Percentiles rank a stretch among this genome's conserved stretches.
phyloP scores from a whole-genome alignment of 1,140 invertebrate species.

The Aphelinus certus region DNA sequence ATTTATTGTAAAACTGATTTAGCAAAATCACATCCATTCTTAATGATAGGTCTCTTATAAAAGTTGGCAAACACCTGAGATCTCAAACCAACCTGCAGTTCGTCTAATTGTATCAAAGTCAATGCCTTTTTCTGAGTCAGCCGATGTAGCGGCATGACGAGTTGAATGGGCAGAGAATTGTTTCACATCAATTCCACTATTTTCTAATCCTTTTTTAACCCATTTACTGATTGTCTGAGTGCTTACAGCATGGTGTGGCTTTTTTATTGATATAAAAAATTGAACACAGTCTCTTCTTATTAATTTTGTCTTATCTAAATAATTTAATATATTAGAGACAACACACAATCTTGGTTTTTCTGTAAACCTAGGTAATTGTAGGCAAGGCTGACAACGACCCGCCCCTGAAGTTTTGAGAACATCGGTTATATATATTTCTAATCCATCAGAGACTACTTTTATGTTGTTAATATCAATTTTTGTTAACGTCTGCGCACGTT shows the following conservation, averaged over 20 bases:
- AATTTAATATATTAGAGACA: constrained; percentile 7
- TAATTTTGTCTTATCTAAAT: constrained; percentile 11
- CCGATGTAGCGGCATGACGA: constrained; percentile 41
- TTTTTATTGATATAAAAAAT: constrained; percentile 35
- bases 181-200: constrained; percentile 30
- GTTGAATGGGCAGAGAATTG: constrained; percentile 19
- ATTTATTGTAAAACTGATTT: no score
- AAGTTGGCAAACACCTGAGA: constrained; percentile 23
- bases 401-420: no score
- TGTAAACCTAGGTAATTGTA: no score
- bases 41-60: constrained; percentile 30
- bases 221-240: constrained; percentile 47
- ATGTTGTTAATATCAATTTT: no score
- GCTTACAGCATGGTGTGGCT: constrained; percentile 34
- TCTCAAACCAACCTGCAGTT: constrained; percentile 44
- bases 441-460: no score
- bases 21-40: constrained; percentile 1
- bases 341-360: constrained; percentile 26
- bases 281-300: not conserved
- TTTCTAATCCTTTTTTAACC: constrained; percentile 25
- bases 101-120: constrained; percentile 42
- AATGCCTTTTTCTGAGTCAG: constrained; percentile 38
- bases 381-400: no score
- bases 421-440: no score
- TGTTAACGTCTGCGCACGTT: no score